Evolutionary conservation across 2,888 invertebrate genomes (phyloP).

Genomic region (Xestia ashworthii): DNA sequence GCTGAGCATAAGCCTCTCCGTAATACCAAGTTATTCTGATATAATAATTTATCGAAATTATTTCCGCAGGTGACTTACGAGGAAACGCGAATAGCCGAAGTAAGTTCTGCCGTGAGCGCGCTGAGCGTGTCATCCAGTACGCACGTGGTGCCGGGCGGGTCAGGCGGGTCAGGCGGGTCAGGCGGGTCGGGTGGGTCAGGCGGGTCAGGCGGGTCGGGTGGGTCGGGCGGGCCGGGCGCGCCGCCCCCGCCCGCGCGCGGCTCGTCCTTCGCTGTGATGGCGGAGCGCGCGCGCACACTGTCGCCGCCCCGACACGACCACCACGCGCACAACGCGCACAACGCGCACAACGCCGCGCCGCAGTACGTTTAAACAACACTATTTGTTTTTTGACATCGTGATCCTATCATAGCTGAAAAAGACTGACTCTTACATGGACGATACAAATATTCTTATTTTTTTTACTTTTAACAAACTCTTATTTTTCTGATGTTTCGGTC

Average conservation of each 20-base stretch:
- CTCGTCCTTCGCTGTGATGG: constrained; percentile 97
- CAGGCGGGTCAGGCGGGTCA: constrained; percentile 9
- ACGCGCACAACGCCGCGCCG: constrained; percentile 72
- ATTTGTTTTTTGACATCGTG: not conserved
- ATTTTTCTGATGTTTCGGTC: not conserved
- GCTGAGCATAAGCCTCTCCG: too few species aligned
- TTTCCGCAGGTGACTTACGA: constrained; percentile 63
- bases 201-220: not conserved
- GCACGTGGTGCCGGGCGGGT: not conserved
- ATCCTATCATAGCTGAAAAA: not conserved
- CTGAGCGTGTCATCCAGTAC: constrained; percentile 61
- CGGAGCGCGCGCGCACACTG: constrained; percentile 87
- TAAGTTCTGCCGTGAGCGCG: constrained; percentile 63
- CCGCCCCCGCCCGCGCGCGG: constrained; percentile 97
- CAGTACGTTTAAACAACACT: constrained; percentile 68
- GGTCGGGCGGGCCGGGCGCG: constrained; percentile 69
- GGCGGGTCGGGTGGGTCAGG: constrained; percentile 19
- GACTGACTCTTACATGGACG: not conserved
- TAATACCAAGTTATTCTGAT: too few species aligned
- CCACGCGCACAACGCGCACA: too few species aligned
- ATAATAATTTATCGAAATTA: not conserved
- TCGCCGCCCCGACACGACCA: constrained; percentile 70
- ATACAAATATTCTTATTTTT: not conserved
- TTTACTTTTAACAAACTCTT: not conserved
- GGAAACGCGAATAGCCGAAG: constrained; percentile 72